Evolutionary conservation across 2,888 invertebrate species (phyloP), one percentile per base, ranked within the genome.

Genomic region (Chloromyia formosa): DNA sequence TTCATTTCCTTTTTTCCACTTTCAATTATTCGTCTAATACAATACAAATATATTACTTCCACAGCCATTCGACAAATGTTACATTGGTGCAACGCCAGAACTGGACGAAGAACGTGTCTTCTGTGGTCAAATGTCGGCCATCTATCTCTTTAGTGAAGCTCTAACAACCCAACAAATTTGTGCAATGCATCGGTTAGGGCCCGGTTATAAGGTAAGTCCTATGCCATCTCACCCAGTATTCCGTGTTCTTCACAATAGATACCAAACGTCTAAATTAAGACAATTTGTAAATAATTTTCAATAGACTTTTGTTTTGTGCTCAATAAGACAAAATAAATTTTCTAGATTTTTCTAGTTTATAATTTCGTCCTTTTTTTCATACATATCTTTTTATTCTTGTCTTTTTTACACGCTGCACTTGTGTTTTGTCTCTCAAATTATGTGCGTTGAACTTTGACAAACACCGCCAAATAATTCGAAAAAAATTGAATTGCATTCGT

Each of bases 91-190:
- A 75, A 97, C 97, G 69, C 96, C 97, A 1, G 98, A 98, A 87
- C 86, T 97, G 83, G 97, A 97, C 83, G 96, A 96, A 83, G 97
- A 98, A 84, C 90, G 97, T 77, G 96, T 98, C 79, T 99, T 99
- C 87, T 98, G 98, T 87, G 99, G 99, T 49, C 99, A 99, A 89
- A 97, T 99, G 96, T 97, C 97, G 23, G 97, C 98, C 73, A 95
- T 99, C 82, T 99, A 99, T 88, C 89, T 99, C 79, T 99, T 99
- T 87, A 96, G 96, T 81, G 98, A 99, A 87, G 96, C 98, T 61
- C 90, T 99, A 80, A 94, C 95, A 75, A 95, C 98, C 76, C 97
- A 97, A 87, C 98, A 99, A 87, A 96, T 99, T 81, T 96, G 97
- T 87, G 97, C 98, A 80, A 96, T 99, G 92, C 97, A 97, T 87